These are phyloP conservation scores for Erpornis zantholeuca DNA, from an alignment of 2,113 vertebrate genomes.

Conservation along the genomic window DNA sequence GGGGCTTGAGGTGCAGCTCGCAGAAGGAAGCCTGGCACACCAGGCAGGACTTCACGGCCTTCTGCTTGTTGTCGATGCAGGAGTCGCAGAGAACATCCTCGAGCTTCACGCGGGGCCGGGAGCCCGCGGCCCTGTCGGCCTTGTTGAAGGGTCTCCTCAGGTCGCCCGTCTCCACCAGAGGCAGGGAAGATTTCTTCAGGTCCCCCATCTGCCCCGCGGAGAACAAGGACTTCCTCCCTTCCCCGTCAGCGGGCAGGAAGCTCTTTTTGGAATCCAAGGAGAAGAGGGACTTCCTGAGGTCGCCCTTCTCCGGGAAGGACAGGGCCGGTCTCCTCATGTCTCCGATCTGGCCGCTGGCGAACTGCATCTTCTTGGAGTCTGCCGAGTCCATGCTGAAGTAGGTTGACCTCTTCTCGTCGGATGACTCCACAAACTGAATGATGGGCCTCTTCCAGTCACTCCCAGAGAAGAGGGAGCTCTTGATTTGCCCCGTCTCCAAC, in stretches of 20 bases:
- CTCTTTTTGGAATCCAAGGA: constrained; percentile 70
- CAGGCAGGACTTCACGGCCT: constrained; percentile 90
- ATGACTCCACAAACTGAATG: constrained; percentile 78
- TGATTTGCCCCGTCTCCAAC: constrained; percentile 68
- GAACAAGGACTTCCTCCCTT: constrained; percentile 51
- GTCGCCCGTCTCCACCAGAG: constrained; percentile 63
- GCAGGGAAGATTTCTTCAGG: constrained; percentile 59
- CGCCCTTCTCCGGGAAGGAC: constrained; percentile 73
- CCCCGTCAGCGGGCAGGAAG: constrained; percentile 44
- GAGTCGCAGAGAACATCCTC: constrained; percentile 91
- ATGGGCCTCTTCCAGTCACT: constrained; percentile 76
- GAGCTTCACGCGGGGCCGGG: constrained; percentile 34
- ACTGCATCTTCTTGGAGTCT: constrained; percentile 70
- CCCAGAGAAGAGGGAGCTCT: constrained; percentile 67
- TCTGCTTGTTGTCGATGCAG: constrained; percentile 88
- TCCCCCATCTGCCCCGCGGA: constrained; percentile 51
- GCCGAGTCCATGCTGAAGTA: constrained; percentile 78
- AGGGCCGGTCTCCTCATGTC: constrained; percentile 59
- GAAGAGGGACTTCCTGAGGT: constrained; percentile 73
- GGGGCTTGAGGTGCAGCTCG: constrained; percentile 88
- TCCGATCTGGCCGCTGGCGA: constrained; percentile 64
- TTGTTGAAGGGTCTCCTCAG: constrained; percentile 59
- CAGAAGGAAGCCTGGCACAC: constrained; percentile 95
- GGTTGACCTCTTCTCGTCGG: constrained; percentile 73
- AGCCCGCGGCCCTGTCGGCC: not conserved